Percentiles rank a stretch among this genome's conserved stretches.
phyloP scores from a whole-genome alignment of 2,113 vertebrate species.

The Pachypanchax playfairii region DNA sequence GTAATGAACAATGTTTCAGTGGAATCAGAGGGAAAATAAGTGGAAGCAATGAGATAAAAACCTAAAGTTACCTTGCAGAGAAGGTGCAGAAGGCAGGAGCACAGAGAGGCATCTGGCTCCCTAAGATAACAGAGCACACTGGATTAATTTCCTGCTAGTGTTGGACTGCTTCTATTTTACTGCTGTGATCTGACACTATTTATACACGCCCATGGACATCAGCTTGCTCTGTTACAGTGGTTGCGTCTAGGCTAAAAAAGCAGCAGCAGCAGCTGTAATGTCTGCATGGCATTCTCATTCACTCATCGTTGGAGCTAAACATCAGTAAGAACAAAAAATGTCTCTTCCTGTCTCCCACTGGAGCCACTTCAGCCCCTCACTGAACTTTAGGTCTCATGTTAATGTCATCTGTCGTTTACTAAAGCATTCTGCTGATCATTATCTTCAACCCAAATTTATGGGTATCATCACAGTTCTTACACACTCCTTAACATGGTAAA shows the following conservation, averaged over 20 bases:
- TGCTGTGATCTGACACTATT: slow-evolving; percentile 54
- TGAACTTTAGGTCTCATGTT: no score
- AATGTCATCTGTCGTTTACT: no score
- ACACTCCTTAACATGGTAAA: no score
- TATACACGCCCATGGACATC: slow-evolving; percentile 11
- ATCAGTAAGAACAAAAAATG: no score
- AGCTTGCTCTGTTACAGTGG: slow-evolving; percentile 21
- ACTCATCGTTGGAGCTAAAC: no score
- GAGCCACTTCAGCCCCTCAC: no score
- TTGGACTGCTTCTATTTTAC: slow-evolving; percentile 39
- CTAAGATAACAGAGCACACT: slow-evolving; percentile 41
- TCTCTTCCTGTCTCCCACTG: no score
- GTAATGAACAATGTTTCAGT: slow-evolving; percentile 1
- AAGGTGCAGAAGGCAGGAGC: slow-evolving; percentile 10
- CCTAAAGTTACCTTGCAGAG: not conserved
- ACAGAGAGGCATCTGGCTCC: slow-evolving; percentile 27
- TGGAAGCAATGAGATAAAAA: slow-evolving; percentile 2
- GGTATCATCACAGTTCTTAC: no score
- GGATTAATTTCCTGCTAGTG: slow-evolving; percentile 63
- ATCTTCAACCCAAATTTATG: no score
- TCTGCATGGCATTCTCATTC: no score
- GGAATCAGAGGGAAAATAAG: not conserved
- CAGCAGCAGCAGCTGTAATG: slow-evolving; percentile 33
- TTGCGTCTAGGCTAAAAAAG: slow-evolving; percentile 41
- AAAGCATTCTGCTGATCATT: no score